Evolutionary conservation across 2,113 vertebrate genomes (phyloP).

Genomic region (Mormyrus lacerda): DNA sequence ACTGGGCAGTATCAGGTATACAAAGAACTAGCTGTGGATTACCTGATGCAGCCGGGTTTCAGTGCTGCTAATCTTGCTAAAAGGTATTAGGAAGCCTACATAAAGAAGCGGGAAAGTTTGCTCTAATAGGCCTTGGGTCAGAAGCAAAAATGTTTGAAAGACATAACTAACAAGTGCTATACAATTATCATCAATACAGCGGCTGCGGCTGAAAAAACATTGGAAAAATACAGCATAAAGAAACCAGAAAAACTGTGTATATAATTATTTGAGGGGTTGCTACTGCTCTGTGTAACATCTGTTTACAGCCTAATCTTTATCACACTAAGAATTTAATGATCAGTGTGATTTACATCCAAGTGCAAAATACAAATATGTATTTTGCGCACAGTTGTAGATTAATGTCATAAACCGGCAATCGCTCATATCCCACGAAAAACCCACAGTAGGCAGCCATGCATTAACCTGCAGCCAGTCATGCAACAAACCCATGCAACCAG

Average conservation of each 20-base stretch:
- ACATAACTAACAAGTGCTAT: neutral
- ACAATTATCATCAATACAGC: neutral
- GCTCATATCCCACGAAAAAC: neutral
- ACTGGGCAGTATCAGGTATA: neutral
- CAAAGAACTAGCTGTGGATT: neutral
- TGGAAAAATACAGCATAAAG: neutral
- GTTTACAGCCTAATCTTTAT: neutral
- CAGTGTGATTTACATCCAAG: neutral
- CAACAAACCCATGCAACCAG: neutral
- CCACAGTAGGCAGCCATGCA: neutral
- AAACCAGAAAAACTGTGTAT: neutral
- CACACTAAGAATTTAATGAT: neutral
- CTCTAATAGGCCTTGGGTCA: neutral
- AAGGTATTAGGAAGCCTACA: neutral
- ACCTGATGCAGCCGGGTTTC: neutral
- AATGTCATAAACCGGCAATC: neutral
- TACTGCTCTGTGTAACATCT: neutral
- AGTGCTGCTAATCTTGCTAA: neutral
- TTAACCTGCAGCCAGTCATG: neutral
- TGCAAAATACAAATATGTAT: neutral
- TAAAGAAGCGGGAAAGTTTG: neutral
- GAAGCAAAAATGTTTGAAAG: neutral
- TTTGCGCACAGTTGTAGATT: neutral
- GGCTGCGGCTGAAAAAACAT: neutral
- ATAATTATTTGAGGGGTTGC: neutral